Evolutionary conservation across 92 coral and sea anemone genomes (phyloP).

Genomic region (Porites rus): DNA sequence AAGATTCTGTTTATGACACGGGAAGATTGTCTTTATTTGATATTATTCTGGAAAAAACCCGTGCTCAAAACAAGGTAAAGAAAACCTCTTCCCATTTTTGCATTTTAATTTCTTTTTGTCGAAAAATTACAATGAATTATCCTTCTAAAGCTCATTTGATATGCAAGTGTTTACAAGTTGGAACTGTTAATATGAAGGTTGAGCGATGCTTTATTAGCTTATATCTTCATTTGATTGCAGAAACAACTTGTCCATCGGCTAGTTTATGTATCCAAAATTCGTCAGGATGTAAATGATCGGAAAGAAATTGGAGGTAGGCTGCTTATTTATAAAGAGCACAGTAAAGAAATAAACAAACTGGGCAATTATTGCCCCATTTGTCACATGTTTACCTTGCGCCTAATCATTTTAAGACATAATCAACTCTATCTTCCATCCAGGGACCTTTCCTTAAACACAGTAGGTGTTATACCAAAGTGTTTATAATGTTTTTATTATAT

Average conservation of each 20-base stretch:
- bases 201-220: background rate
- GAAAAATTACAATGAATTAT: background rate
- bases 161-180: background rate
- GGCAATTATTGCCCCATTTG: too few relatives aligned
- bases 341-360: too few relatives aligned
- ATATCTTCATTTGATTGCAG: constrained; percentile 52
- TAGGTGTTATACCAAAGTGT: too few relatives aligned
- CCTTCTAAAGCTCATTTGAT: background rate
- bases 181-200: background rate
- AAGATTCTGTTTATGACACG: constrained; percentile 77
- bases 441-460: too few relatives aligned
- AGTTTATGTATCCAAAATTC: constrained; percentile 88
- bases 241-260: constrained; percentile 98
- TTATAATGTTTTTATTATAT: too few relatives aligned
- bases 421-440: too few relatives aligned
- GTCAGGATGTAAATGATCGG: constrained; percentile 84
- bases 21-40: constrained; percentile 91
- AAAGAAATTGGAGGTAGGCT: constrained; percentile 92
- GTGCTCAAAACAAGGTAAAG: constrained; percentile 96
- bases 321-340: background rate
- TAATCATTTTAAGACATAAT: too few relatives aligned
- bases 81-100: background rate
- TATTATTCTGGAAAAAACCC: constrained; percentile 87
- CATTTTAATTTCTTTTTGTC: background rate
- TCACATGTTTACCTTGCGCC: too few relatives aligned